Conservation (phyloP, 2,113 vertebrate species). For the Gopherus flavomarginatus region DNA sequence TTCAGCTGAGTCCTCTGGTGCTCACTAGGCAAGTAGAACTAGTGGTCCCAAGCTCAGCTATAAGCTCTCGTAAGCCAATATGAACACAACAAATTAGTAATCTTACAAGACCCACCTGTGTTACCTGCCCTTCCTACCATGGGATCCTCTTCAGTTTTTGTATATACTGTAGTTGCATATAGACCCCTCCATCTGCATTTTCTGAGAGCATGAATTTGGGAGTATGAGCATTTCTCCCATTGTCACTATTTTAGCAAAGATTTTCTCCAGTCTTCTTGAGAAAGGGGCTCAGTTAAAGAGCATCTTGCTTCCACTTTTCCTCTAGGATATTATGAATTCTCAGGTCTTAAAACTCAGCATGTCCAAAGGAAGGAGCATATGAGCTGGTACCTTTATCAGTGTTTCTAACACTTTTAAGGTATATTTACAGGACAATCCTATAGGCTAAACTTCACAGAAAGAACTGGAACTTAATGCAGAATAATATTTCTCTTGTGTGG, state of each 20-base stretch:
- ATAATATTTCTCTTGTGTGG: background rate
- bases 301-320: background rate
- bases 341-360: background rate
- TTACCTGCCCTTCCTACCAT: background rate
- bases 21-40: background rate
- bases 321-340: background rate
- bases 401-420: background rate
- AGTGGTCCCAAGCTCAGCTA: background rate
- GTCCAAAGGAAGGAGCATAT: background rate
- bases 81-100: rapidly evolving
- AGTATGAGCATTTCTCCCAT: background rate
- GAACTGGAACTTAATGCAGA: background rate
- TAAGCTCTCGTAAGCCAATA: background rate
- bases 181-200: background rate
- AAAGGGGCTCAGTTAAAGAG: background rate
- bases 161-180: background rate
- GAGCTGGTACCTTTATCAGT: background rate
- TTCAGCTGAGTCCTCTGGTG: background rate
- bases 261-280: background rate
- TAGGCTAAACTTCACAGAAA: background rate
- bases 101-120: background rate
- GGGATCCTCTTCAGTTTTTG: background rate
- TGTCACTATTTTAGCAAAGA: background rate
- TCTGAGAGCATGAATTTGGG: background rate
- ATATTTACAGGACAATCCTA: background rate